Evolutionary conservation across 2,113 vertebrate species (phyloP), one percentile per base, ranked within the genome.

Genomic region (Megaleporinus macrocephalus): DNA sequence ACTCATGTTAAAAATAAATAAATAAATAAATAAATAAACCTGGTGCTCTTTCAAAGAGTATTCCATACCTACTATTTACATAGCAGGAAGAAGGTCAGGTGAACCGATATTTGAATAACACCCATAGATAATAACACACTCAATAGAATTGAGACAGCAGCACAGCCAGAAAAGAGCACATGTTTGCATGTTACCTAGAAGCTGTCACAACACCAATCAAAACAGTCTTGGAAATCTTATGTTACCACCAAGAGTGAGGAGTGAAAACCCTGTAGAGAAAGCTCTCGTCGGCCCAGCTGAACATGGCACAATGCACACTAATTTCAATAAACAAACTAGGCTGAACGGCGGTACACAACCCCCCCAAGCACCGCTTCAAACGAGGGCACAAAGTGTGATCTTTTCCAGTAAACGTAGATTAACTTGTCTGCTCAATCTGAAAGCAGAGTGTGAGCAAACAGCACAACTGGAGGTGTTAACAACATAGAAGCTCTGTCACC

Each of bases 241-340:
- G 53, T 27, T 62, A 41, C 53, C 9, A n/a, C 26, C 4, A n/a
- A 62, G 20, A 18, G 26, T 15, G 55, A 51, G 11, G 49, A 24
- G 33, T 44, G 36, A 75, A 68, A 82, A 61, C 30, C 63, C 16
- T 73, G 44, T 9, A 36, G 20, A 53, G 53, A 15, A 49, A 41
- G 51, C 65, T 75, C 53, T 24, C 49, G 24, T 79, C 29, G 65
- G 27, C 24, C 30, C 44, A 73, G 75, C 79, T 82, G 73, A 84
- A 78, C 65, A 33, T 55, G 69, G 57, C 27, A 51, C 6, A 62
- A 36, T n/a, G n/a, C 15, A 51, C 41, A 20, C 24, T 53, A 26
- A 80, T 91, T 89, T 90, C 70, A 86, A 76, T 90, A 91, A 88
- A 88, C 87, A 91, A 88, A 91, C 59, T 63, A 81, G 69, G 49